Conservation (phyloP, 2,113 vertebrate genomes). For the Laticauda colubrina region DNA sequence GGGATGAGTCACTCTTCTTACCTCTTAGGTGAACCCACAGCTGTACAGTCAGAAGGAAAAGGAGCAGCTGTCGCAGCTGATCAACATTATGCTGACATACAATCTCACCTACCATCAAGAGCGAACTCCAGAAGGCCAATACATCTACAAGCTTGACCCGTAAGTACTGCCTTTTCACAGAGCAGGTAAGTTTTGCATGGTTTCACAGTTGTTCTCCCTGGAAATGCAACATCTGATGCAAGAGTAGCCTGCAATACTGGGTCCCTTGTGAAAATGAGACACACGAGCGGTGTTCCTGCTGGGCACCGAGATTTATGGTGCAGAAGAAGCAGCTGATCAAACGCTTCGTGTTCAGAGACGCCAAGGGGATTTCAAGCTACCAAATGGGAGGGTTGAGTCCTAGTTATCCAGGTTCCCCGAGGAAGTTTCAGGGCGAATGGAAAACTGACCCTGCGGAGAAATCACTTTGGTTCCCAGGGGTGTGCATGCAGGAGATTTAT, state of each 20-base stretch:
- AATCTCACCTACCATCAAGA: constrained; percentile 95
- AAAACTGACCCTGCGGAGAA: neutral
- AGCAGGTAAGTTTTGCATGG: too few species aligned
- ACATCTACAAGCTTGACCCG: constrained; percentile 88
- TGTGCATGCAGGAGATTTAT: neutral
- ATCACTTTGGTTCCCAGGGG: neutral
- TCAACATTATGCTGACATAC: constrained; percentile 91
- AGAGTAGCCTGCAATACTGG: neutral
- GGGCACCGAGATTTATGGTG: neutral
- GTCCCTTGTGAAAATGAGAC: neutral
- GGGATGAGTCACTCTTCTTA: neutral
- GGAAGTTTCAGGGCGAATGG: neutral
- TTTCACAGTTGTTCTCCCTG: neutral
- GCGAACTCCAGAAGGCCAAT: constrained; percentile 87
- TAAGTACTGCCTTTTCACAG: constrained; percentile 69
- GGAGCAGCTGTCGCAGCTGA: constrained; percentile 85
- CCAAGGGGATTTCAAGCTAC: neutral
- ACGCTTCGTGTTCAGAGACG: neutral
- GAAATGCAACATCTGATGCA: neutral
- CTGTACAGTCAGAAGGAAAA: constrained; percentile 92
- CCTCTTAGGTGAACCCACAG: constrained; percentile 88
- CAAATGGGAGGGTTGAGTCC: neutral
- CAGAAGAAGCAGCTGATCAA: neutral
- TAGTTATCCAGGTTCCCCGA: neutral
- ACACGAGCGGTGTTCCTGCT: neutral